Evolutionary conservation across 2,113 vertebrate genomes (phyloP).

Genomic region (Benthochromis sp.): DNA sequence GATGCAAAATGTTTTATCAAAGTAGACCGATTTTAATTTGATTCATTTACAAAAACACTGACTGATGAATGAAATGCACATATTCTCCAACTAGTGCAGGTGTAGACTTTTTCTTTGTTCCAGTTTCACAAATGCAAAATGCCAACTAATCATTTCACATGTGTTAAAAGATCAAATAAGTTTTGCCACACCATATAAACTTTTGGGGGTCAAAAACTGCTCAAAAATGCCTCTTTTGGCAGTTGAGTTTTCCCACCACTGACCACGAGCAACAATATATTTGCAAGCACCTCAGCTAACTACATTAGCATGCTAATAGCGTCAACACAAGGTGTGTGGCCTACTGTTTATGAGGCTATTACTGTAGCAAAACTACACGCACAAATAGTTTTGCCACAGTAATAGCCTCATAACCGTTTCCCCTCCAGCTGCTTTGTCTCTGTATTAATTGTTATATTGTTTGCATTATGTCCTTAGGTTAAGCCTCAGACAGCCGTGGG

Average conservation of each 20-base stretch:
- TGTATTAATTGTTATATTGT: neutral
- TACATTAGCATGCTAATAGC: neutral
- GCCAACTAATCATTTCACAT: neutral
- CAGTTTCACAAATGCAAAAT: neutral
- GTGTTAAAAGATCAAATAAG: neutral
- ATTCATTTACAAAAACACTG: neutral
- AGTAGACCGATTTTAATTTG: neutral
- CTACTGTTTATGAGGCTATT: neutral
- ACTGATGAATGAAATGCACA: neutral
- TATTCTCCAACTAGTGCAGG: neutral
- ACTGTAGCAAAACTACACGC: neutral
- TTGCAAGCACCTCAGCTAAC: neutral
- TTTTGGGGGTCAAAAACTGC: neutral
- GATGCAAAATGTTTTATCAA: neutral
- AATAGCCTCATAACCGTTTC: neutral
- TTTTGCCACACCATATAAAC: neutral
- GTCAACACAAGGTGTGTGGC: neutral
- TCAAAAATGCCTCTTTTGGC: neutral
- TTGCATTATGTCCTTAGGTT: neutral
- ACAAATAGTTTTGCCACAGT: neutral
- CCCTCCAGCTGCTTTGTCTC: neutral
- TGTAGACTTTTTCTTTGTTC: neutral
- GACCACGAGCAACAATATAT: neutral
- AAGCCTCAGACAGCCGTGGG: neutral
- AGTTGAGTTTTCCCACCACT: neutral